Percentiles rank a stretch among this genome's conserved stretches.
These are phyloP conservation scores for Eugnorisma glareosa DNA, from an alignment of 2,888 invertebrate genomes.

Conservation along the genomic window DNA sequence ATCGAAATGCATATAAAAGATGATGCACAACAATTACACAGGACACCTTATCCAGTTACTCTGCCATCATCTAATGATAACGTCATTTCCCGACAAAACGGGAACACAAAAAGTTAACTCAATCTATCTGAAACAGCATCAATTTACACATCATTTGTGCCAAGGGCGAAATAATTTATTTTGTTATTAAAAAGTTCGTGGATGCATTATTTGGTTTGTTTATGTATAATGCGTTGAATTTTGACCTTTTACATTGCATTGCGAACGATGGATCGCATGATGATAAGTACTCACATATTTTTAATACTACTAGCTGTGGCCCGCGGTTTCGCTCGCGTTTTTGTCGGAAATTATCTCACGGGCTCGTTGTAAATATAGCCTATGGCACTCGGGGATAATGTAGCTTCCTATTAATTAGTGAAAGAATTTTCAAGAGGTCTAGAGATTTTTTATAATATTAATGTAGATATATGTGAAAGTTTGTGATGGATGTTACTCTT, in stretches of 20 bases:
- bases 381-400: too few species aligned
- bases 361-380: too few species aligned
- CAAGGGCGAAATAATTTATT: constrained; percentile 56
- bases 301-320: too few species aligned
- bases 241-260: background rate
- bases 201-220: background rate
- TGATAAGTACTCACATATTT: background rate
- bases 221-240: background rate
- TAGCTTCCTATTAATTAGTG: too few species aligned
- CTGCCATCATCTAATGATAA: constrained; percentile 30
- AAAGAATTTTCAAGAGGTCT: too few species aligned
- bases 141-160: constrained; percentile 50
- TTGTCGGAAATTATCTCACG: too few species aligned
- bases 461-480: too few species aligned
- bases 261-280: background rate
- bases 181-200: constrained; percentile 27
- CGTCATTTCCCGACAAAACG: constrained; percentile 48
- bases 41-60: constrained; percentile 38
- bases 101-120: constrained; percentile 50
- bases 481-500: too few species aligned
- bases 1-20: background rate
- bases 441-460: too few species aligned
- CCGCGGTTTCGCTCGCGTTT: too few species aligned
- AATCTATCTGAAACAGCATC: constrained; percentile 48
- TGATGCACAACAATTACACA: constrained; percentile 7